These are phyloP conservation scores for Nyctibius grandis DNA, from an alignment of 2,797 vertebrate genomes.

Conservation along the genomic window DNA sequence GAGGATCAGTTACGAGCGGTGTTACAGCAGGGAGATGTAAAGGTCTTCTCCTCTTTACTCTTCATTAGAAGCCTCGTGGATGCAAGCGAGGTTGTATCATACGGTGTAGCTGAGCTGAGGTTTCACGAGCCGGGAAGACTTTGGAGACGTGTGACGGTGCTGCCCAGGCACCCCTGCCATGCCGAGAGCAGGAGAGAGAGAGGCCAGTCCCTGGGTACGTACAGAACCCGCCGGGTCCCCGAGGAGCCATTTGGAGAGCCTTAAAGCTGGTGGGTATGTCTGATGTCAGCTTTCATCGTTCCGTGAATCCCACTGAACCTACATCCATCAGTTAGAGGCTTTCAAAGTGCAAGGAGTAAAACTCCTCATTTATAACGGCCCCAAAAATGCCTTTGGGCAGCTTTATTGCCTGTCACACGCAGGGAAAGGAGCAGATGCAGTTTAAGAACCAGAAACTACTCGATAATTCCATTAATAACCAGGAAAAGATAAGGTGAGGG, in stretches of 20 bases:
- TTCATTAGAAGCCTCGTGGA: neutral
- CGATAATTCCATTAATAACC: neutral
- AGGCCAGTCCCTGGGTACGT: accelerated
- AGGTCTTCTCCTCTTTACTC: neutral
- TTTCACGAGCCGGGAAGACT: accelerated
- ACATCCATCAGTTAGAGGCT: neutral
- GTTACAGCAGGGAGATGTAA: neutral
- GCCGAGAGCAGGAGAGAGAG: accelerated
- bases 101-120: neutral
- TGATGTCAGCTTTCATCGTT: neutral
- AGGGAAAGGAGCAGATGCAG: neutral
- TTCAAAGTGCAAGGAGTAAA: conserved; percentile 30
- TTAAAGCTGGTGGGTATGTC: neutral
- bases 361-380: neutral
- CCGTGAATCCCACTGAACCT: neutral
- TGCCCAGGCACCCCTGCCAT: accelerated
- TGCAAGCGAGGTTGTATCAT: accelerated
- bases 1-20: accelerated
- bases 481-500: neutral
- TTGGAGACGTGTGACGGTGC: accelerated
- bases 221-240: accelerated
- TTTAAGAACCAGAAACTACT: neutral
- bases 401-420: neutral
- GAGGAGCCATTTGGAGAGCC: neutral
- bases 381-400: conserved; percentile 15